Conservation (phyloP, 2,888 invertebrate genomes). For the Octonoba sinensis region DNA sequence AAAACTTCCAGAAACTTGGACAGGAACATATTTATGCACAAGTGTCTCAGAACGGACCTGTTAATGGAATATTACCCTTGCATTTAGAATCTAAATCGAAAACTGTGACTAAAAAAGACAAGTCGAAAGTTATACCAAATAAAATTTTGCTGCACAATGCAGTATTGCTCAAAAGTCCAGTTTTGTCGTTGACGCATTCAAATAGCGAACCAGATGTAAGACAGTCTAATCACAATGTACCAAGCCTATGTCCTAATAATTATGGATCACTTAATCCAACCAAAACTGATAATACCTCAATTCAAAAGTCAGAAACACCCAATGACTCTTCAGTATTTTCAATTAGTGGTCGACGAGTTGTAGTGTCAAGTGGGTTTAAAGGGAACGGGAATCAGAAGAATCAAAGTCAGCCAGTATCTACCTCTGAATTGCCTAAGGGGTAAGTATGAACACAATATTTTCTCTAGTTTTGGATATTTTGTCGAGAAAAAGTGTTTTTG, state of each 20-base stretch:
- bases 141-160: conserved; percentile 29
- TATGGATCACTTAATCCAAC: conserved; percentile 33
- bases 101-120: neutral
- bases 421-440: conserved; percentile 16
- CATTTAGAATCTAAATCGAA: conserved; percentile 5
- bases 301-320: conserved; percentile 2
- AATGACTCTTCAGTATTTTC: conserved; percentile 47
- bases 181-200: conserved; percentile 15
- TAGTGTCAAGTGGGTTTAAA: conserved; percentile 46
- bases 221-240: conserved; percentile 2
- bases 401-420: neutral
- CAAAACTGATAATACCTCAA: conserved; percentile 9
- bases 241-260: conserved; percentile 25
- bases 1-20: conserved; percentile 12
- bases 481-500: too few species aligned
- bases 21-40: conserved; percentile 57
- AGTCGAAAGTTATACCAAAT: conserved; percentile 6
- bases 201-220: conserved; percentile 40
- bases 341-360: conserved; percentile 53
- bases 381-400: conserved; percentile 12
- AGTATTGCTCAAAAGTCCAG: conserved; percentile 25
- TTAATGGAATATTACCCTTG: neutral
- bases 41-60: conserved; percentile 16
- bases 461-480: too few species aligned
- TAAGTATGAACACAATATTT: conserved; percentile 11